These are phyloP conservation scores for Formica selysi DNA, from an alignment of 1,140 invertebrate species.

Conservation along the genomic window DNA sequence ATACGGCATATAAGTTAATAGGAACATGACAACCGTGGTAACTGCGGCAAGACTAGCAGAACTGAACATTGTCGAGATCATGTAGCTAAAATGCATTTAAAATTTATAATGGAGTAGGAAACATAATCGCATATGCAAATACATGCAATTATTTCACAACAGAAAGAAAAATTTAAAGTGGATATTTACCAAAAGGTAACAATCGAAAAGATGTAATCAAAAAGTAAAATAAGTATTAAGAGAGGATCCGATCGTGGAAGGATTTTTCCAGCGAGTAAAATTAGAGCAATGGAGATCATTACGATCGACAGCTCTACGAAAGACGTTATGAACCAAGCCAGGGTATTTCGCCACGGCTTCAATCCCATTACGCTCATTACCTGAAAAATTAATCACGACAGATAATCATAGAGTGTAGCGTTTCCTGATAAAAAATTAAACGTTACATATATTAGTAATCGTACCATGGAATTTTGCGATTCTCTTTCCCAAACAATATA, in stretches of 20 bases:
- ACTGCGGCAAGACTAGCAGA: constrained; percentile 89
- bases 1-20: constrained; percentile 89
- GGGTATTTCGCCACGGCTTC: constrained; percentile 87
- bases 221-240: constrained; percentile 87
- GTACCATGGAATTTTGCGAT: constrained; percentile 89
- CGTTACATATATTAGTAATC: not conserved
- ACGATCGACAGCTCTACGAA: constrained; percentile 87
- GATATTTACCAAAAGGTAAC: constrained; percentile 88
- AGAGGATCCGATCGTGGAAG: constrained; percentile 87
- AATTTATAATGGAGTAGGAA: constrained; percentile 12
- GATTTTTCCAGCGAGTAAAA: constrained; percentile 87
- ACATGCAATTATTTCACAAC: not conserved
- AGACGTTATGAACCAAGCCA: constrained; percentile 88
- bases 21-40: constrained; percentile 88
- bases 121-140: not conserved
- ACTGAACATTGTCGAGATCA: constrained; percentile 89
- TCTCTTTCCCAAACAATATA: constrained; percentile 90
- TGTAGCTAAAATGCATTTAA: constrained; percentile 86
- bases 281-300: constrained; percentile 84
- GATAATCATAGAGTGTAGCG: not conserved
- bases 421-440: constrained; percentile 3
- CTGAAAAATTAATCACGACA: constrained; percentile 78
- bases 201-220: constrained; percentile 87
- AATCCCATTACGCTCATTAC: constrained; percentile 90
- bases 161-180: not conserved